Evolutionary conservation across 2,113 vertebrate genomes (phyloP), one percentile per base, ranked within the genome.

Genomic region (Felis chaus): DNA sequence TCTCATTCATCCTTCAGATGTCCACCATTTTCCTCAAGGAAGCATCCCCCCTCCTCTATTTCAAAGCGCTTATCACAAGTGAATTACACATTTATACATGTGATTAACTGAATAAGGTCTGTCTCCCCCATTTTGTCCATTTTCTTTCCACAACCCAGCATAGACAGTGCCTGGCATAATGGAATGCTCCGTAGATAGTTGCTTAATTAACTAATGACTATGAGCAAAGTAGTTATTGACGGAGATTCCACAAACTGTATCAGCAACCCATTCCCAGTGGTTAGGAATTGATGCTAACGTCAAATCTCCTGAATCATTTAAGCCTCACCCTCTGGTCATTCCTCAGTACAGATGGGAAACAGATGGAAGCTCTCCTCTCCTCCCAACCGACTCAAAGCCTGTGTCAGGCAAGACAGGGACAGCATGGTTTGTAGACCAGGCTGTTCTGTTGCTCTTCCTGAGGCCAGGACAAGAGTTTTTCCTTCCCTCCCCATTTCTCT

Each of bases 351-450:
- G 27, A 9, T 7, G n/a, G 14, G 36, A 63, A 83, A 33, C 0
- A 3, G 66, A 31, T 41, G 33, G 29, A 7, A 3, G 1, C 23
- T 48, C 14, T 3, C 55, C 11, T 29, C 7, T 36, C 5, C 6
- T 10, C 33, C 10, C 11, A 23, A 57, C 12, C 3, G 5, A 50
- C 4, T 4, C 3, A 18, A 33, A 65, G 83, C 55, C n/a, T 0
- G 1, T 0, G 27, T 50, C 7, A 21, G 7, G 9, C 1, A 2
- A 41, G 31, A n/a, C 27, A 57, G 16, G 48, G 48, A 45, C 7
- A 9, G 8, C 0, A 0, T 4, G 39, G 21, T 9, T 27, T 21
- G 1, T 14, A 19, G 31, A 81, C 27, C 36, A 55, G 36, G 31
- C 39, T 55, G 27, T 0, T 63, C 63, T 13, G 45, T 4, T 10